These are phyloP conservation scores for Leptosomus discolor DNA, from an alignment of 2,113 vertebrate genomes.

Conservation along the genomic window DNA sequence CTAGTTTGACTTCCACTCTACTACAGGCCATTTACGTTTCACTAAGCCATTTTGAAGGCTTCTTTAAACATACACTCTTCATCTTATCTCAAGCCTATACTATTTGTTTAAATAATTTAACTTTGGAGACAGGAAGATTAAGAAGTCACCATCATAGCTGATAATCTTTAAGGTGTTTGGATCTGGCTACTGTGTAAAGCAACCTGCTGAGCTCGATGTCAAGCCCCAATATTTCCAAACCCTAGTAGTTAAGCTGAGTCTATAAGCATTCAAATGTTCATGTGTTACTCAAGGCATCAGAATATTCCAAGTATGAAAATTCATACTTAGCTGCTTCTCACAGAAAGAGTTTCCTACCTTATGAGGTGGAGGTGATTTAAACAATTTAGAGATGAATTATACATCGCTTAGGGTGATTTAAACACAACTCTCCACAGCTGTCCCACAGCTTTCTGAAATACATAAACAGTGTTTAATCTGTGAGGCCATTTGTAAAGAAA, in stretches of 20 bases:
- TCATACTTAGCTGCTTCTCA: not conserved
- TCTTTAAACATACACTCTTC: not conserved
- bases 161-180: not conserved
- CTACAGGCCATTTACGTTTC: not conserved
- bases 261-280: not conserved
- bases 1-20: not conserved
- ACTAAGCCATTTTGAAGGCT: not conserved
- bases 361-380: not conserved
- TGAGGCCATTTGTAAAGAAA: not conserved
- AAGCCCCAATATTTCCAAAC: not conserved
- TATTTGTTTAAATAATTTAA: not conserved
- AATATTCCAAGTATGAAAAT: not conserved
- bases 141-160: not conserved
- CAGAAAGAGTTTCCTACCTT: not conserved
- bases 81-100: not conserved
- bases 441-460: not conserved
- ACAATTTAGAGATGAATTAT: conserved; percentile 4
- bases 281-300: not conserved
- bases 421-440: not conserved
- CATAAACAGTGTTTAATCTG: not conserved
- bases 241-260: not conserved
- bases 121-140: not conserved
- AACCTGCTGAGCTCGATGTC: not conserved
- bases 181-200: not conserved
- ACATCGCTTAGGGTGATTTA: not conserved